Base-by-base conservation (phyloP, 2,797 vertebrate species). In the Protosalanx chinensis region DNA sequence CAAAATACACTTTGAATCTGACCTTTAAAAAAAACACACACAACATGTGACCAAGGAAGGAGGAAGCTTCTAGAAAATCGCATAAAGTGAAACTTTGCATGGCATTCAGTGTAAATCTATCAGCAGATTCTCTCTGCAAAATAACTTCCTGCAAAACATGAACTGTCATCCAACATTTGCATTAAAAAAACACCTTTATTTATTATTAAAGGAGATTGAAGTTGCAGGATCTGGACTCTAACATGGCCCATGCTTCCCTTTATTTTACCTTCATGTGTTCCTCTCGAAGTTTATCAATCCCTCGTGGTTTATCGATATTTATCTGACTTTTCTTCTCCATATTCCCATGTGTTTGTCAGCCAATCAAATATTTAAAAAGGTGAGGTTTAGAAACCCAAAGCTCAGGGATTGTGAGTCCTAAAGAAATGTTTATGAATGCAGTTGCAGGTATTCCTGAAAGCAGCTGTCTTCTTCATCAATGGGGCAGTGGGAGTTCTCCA, bases 381-480 rank as follows among this genome's bases (percentile, higher is more conserved):
- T 49, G 27, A 29, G 57, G 70, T 82, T 71, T 79, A 60, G 27
- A 77, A 72, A 73, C 85, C 80, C 70, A 84, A 79, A 79, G 81
- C 88, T 93, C 94, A 95, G 65, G 91, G 94, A 86, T 90, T 91
- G 92, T 94, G 93, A 98, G 96, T 98, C 95, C 96, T 96, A 93
- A 95, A 96, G 90, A 93, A 96, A 88, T 95, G 95, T 95, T 95
- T 96, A 93, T 95, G 93, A 86, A 93, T 91, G 90, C 93, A 93
- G 88, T 92, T 90, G 85, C 91, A 92, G 89, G 89, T 86, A 86
- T 88, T 93, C 88, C 92, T 89, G 82, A 87, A 87, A 84, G 70
- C 85, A 84, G 88, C 82, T 79, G 75, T 87, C 78, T 81, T 89
- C 86, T 81, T 91, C 95, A 95, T 95, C 92, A 91, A 92, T 76